Conservation (phyloP, 1,140 invertebrate species). For the Scylla paramamosain region DNA sequence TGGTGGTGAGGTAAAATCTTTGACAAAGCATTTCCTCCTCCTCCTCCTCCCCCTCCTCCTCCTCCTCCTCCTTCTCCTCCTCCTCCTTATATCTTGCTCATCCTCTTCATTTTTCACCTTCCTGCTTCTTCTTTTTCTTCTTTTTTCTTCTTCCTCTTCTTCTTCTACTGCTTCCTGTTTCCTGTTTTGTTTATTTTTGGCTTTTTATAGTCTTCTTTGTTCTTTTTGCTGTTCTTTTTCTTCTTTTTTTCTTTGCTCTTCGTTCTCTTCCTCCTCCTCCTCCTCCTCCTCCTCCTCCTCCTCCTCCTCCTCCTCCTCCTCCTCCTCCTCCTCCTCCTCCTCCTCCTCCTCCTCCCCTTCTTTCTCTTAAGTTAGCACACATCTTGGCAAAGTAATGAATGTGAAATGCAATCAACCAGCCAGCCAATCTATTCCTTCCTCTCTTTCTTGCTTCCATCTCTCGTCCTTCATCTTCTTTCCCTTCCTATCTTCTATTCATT, state of each 20-base stretch:
- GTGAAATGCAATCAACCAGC: too few relatives aligned
- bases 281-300: not conserved
- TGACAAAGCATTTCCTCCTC: too few relatives aligned
- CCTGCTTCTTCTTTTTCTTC: not conserved
- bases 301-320: not conserved
- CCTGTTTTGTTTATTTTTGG: not conserved
- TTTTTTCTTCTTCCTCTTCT: constrained; percentile 24
- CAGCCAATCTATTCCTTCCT: too few relatives aligned
- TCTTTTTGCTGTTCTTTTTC: not conserved
- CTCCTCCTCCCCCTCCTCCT: too few relatives aligned
- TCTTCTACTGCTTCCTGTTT: not conserved
- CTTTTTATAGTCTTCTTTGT: not conserved
- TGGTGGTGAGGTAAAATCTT: too few relatives aligned
- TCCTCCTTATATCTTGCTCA: not conserved
- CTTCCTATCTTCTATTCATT: too few relatives aligned
- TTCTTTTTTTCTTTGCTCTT: not conserved
- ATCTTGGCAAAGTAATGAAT: not conserved
- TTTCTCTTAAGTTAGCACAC: not conserved
- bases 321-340: not conserved
- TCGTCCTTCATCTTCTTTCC: too few relatives aligned
- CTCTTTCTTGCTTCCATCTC: too few relatives aligned
- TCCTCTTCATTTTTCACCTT: not conserved
- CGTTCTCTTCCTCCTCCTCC: not conserved
- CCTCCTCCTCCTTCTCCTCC: not conserved
- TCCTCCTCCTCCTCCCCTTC: not conserved